Percentiles rank a stretch among this genome's conserved stretches.
These are phyloP conservation scores for Calameuta pallipes DNA, from an alignment of 2,888 invertebrate species.

Conservation along the genomic window DNA sequence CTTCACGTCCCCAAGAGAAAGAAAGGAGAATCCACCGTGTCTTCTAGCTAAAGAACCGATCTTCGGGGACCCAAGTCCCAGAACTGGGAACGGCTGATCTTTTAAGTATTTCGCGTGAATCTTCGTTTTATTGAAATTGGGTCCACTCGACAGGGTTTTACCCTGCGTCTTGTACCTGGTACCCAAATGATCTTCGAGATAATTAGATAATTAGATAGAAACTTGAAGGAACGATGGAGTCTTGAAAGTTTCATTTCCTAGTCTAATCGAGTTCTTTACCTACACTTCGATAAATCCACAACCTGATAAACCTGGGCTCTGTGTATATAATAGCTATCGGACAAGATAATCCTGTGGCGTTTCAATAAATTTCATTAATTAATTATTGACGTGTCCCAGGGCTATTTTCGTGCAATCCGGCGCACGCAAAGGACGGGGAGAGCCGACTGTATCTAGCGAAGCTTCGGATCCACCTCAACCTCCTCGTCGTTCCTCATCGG, in stretches of 20 bases:
- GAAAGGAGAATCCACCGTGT: neutral
- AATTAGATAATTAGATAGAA: neutral
- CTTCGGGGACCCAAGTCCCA: conserved; percentile 31
- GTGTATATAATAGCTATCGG: conserved; percentile 34
- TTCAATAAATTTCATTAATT: conserved; percentile 59
- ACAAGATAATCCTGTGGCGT: conserved; percentile 50
- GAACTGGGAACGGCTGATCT: conserved; percentile 18
- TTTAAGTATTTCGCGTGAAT: conserved; percentile 22
- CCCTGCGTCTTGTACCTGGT: neutral
- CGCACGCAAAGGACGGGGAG: conserved; percentile 34
- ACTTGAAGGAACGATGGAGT: neutral
- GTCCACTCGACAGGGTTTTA: neutral
- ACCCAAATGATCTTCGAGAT: neutral
- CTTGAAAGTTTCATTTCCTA: neutral
- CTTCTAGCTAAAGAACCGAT: neutral
- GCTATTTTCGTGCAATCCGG: conserved; percentile 51
- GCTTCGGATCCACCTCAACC: neutral
- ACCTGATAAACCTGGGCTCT: neutral
- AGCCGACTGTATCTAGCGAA: conserved; percentile 37
- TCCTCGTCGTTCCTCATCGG: neutral
- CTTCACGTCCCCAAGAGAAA: conserved; percentile 39
- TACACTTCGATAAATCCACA: neutral
- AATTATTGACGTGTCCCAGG: conserved; percentile 57
- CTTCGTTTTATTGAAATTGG: neutral
- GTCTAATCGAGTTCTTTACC: neutral